Conservation (phyloP, 1,140 invertebrate genomes). For the Pachypeltis micranthus region DNA sequence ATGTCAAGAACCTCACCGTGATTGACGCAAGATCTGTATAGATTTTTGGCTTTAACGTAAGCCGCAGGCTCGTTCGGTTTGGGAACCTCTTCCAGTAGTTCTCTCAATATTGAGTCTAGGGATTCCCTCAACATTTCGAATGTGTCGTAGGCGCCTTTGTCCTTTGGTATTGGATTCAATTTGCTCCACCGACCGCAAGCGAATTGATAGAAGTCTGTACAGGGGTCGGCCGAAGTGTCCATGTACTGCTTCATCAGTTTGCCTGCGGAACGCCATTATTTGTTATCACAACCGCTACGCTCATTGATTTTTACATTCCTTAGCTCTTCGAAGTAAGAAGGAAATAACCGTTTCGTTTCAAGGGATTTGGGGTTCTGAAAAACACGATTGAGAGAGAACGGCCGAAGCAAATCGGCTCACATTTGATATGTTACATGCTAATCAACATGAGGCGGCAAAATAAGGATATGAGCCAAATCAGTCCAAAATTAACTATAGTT, state of each 20-base stretch:
- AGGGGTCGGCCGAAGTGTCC: conserved; percentile 65
- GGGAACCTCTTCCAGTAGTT: conserved; percentile 46
- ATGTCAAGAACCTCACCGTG: conserved; percentile 44
- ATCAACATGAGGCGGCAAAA: too few relatives aligned
- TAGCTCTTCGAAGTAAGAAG: too few relatives aligned
- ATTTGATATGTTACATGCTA: too few relatives aligned
- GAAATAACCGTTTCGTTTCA: background rate
- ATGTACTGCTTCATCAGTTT: conserved; percentile 60
- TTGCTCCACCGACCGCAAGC: conserved; percentile 79
- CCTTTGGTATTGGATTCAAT: conserved; percentile 70
- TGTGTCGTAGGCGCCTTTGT: conserved; percentile 67
- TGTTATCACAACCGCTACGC: too few relatives aligned
- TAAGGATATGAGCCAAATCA: too few relatives aligned
- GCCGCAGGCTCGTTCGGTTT: conserved; percentile 36
- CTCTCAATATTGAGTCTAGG: conserved; percentile 52
- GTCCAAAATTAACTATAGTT: too few relatives aligned
- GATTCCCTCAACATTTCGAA: conserved; percentile 71
- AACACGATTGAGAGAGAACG: too few relatives aligned
- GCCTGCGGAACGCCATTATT: conserved; percentile 21
- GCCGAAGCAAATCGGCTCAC: too few relatives aligned
- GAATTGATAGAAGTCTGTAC: conserved; percentile 82
- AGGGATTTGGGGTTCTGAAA: background rate
- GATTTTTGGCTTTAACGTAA: conserved; percentile 57
- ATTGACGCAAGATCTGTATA: conserved; percentile 79
- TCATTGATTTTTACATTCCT: background rate